A percentile compares a stretch with the other conserved stretches of the same genome.
phyloP scores from a whole-genome alignment of 2,797 vertebrate genomes.

The Allobates femoralis region DNA sequence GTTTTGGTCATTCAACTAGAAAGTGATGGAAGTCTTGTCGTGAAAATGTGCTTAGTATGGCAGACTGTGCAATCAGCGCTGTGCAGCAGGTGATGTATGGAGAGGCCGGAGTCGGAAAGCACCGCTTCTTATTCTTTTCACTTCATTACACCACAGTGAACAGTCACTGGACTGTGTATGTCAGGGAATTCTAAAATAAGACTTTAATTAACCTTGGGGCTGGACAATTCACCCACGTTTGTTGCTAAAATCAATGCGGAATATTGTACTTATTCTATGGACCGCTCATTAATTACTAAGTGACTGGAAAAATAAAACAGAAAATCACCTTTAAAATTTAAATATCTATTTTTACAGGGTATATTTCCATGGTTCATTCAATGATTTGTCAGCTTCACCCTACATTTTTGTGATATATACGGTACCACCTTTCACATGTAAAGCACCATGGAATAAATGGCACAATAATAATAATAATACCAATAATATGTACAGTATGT shows the following conservation, averaged over 20 bases:
- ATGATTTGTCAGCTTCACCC: background rate
- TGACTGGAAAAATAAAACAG: background rate
- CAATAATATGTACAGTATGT: too few relatives aligned
- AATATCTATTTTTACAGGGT: background rate
- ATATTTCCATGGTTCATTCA: background rate
- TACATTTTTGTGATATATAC: too few relatives aligned
- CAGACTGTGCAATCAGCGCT: constrained; percentile 51
- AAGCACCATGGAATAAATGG: too few relatives aligned
- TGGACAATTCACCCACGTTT: constrained; percentile 44
- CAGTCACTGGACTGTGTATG: constrained; percentile 53
- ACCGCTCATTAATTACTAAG: constrained; percentile 11
- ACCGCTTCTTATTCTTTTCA: constrained; percentile 54
- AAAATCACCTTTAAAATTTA: background rate
- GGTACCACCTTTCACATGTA: too few relatives aligned
- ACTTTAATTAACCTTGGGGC: constrained; percentile 64
- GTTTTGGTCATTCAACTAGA: constrained; percentile 66
- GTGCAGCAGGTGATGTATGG: constrained; percentile 49
- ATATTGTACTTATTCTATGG: constrained; percentile 1
- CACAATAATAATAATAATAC: too few relatives aligned
- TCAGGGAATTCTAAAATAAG: constrained; percentile 62
- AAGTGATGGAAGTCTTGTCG: constrained; percentile 64
- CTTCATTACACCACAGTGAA: constrained; percentile 57
- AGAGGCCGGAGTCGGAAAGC: constrained; percentile 39
- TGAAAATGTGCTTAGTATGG: constrained; percentile 66
- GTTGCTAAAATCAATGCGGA: constrained; percentile 24